Conservation (phyloP, 2,113 vertebrate species). For the Euleptes europaea region DNA sequence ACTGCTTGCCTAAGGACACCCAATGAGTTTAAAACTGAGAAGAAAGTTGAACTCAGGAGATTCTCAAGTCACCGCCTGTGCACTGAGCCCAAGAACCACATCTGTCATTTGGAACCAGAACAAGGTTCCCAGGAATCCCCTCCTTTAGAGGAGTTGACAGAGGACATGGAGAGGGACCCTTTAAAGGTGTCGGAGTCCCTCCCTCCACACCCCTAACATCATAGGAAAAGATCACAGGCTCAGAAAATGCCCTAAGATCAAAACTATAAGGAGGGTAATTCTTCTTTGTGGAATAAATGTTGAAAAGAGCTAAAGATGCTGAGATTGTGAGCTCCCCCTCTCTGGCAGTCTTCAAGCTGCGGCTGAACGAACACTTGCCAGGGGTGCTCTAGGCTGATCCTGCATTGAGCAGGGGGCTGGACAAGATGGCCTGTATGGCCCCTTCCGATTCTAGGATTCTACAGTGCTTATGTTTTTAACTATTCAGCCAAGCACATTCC, state of each 20-base stretch:
- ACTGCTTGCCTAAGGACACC: not conserved
- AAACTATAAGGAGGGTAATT: not conserved
- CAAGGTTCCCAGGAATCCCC: not conserved
- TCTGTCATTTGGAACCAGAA: not conserved
- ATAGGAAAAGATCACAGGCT: not conserved
- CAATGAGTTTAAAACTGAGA: not conserved
- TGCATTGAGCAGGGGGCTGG: too few species aligned
- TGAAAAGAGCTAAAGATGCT: not conserved
- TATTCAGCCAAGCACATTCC: not conserved
- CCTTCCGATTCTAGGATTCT: too few species aligned
- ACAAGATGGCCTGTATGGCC: too few species aligned
- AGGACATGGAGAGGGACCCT: too few species aligned
- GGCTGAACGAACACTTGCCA: too few species aligned
- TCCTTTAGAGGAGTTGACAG: not conserved
- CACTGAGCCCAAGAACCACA: not conserved
- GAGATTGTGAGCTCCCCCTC: not conserved
- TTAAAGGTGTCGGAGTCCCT: not conserved
- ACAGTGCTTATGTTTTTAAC: fast-evolving
- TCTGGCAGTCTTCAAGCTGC: too few species aligned
- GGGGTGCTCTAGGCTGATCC: too few species aligned
- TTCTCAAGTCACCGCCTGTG: not conserved
- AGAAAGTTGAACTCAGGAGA: not conserved
- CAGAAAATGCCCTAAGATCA: too few species aligned
- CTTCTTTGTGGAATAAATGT: fast-evolving
- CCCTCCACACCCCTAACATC: not conserved